Evolutionary conservation across 1,140 invertebrate species (phyloP).

Genomic region (Adoxophyes honmai): DNA sequence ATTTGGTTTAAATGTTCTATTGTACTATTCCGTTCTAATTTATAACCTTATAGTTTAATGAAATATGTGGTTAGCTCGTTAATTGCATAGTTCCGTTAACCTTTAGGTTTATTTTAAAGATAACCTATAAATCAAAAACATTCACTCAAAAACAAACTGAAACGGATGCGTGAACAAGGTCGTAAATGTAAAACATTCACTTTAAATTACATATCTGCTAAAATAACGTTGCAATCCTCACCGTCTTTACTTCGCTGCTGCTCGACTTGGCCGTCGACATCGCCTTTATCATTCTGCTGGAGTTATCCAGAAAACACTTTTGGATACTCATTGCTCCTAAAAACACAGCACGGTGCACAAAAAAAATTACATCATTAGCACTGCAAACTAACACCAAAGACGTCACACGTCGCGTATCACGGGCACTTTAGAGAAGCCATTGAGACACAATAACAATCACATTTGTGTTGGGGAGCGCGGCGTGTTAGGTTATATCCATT

Average conservation of each 20-base stretch:
- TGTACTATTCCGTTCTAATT: conserved; percentile 1
- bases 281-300: conserved; percentile 72
- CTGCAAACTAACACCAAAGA: conserved; percentile 29
- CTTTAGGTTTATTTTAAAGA: conserved; percentile 4
- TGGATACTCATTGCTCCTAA: conserved; percentile 66
- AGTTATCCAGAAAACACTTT: conserved; percentile 73
- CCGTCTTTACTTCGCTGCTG: conserved; percentile 65
- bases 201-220: background rate
- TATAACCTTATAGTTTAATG: conserved; percentile 1
- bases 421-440: conserved; percentile 25
- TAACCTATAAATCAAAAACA: conserved; percentile 12
- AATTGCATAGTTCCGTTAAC: conserved; percentile 7
- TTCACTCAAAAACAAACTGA: background rate
- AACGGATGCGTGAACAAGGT: conserved; percentile 17
- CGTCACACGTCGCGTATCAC: conserved; percentile 33
- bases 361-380: conserved; percentile 55
- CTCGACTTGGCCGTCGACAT: conserved; percentile 68
- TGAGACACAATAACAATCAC: conserved; percentile 40
- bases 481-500: conserved; percentile 75
- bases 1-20: too few relatives aligned
- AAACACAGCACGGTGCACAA: conserved; percentile 39
- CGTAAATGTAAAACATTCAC: conserved; percentile 18
- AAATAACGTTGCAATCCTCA: conserved; percentile 28
- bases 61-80: background rate
- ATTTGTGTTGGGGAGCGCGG: conserved; percentile 44